These are phyloP conservation scores for Spialia ferax DNA, from an alignment of 2,888 invertebrate species.

Conservation along the genomic window DNA sequence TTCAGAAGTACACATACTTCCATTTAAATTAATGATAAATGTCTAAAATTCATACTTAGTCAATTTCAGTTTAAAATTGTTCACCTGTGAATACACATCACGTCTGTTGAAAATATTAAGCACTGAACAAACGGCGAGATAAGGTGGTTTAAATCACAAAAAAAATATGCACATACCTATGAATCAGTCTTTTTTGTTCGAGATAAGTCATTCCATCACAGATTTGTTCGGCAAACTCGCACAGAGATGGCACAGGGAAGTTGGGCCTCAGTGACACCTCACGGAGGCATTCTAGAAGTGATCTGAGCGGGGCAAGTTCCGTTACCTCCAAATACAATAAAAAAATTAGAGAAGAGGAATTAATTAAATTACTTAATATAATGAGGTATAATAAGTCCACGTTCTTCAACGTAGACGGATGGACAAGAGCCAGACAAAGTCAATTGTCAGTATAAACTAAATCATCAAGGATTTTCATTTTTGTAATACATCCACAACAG, in stretches of 20 bases:
- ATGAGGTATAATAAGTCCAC: too few relatives aligned
- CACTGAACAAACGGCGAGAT: slow-evolving; percentile 7
- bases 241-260: slow-evolving; percentile 96
- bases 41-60: too few relatives aligned
- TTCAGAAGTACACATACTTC: too few relatives aligned
- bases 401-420: too few relatives aligned
- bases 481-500: too few relatives aligned
- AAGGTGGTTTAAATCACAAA: too few relatives aligned
- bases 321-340: slow-evolving; percentile 88
- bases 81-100: background rate
- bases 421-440: too few relatives aligned
- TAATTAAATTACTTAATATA: too few relatives aligned
- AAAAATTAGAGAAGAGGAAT: too few relatives aligned
- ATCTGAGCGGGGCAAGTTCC: slow-evolving; percentile 97
- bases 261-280: slow-evolving; percentile 96
- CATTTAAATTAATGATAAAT: background rate
- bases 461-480: too few relatives aligned
- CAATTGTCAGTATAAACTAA: too few relatives aligned
- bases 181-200: slow-evolving; percentile 98
- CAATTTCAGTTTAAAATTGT: background rate
- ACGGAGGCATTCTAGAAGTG: slow-evolving; percentile 97
- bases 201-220: slow-evolving; percentile 99
- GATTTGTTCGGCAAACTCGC: slow-evolving; percentile 98
- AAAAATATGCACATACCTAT: slow-evolving; percentile 89
- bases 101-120: background rate